Conservation (phyloP, 2,888 invertebrate species). For the Cantharis nigra region DNA sequence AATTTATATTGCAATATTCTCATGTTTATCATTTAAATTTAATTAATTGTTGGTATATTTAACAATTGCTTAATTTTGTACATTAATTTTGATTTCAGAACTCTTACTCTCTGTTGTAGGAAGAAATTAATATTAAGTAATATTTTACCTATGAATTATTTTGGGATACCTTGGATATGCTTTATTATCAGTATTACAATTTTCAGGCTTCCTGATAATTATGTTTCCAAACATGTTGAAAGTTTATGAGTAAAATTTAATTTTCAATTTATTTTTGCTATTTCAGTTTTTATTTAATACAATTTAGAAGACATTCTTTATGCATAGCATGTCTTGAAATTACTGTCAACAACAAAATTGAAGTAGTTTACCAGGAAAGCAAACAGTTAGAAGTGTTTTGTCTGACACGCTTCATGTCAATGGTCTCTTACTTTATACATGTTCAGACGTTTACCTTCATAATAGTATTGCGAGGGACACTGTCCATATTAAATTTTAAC, state of each 20-base stretch:
- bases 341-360: conserved; percentile 20
- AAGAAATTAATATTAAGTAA: neutral
- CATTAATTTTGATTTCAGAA: neutral
- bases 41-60: neutral
- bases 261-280: neutral
- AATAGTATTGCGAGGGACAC: conserved; percentile 11
- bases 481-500: conserved; percentile 11
- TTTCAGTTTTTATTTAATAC: neutral
- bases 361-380: conserved; percentile 12
- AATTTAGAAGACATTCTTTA: neutral
- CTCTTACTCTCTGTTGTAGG: neutral
- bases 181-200: neutral
- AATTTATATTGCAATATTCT: neutral
- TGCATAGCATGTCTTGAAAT: conserved; percentile 4
- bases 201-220: neutral
- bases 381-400: conserved; percentile 20
- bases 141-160: neutral
- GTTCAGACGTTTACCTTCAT: conserved; percentile 18
- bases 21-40: neutral
- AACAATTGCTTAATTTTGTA: neutral
- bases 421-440: conserved; percentile 22
- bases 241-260: neutral
- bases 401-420: conserved; percentile 22
- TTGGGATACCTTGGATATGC: neutral
- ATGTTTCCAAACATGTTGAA: neutral